phyloP scores from a whole-genome alignment of 2,888 invertebrate genomes.

The Polymixis lichenea region DNA sequence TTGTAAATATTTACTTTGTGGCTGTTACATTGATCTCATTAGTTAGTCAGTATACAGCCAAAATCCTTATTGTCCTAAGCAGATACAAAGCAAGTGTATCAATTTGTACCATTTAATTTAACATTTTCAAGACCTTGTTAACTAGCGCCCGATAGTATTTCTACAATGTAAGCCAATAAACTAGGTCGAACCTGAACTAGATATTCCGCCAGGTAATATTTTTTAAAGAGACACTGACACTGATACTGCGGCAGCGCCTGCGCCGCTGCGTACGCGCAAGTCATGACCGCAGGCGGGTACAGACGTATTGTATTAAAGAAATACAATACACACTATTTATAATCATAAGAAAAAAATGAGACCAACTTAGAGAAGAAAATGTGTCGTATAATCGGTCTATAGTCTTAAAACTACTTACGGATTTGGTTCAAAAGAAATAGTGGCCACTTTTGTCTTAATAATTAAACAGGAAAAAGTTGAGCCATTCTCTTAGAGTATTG shows the following conservation, averaged over 20 bases:
- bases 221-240: conserved; percentile 66
- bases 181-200: conserved; percentile 61
- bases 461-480: neutral
- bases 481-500: neutral
- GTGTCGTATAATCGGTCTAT: neutral
- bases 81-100: conserved; percentile 31
- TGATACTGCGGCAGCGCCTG: conserved; percentile 28
- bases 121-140: conserved; percentile 47
- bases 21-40: neutral
- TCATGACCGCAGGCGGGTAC: conserved; percentile 50
- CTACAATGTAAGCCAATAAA: conserved; percentile 54
- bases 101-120: conserved; percentile 48
- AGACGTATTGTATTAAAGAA: neutral
- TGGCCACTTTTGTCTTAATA: neutral
- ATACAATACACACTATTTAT: too few relatives aligned
- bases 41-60: too few relatives aligned
- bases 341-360: neutral
- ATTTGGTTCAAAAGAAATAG: neutral
- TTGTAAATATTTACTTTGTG: neutral
- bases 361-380: neutral
- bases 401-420: neutral
- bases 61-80: neutral
- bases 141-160: conserved; percentile 34
- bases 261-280: conserved; percentile 42
- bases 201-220: conserved; percentile 59